A percentile compares a stretch with the other conserved stretches of the same genome.
Evolutionary conservation across 2,113 vertebrate genomes (phyloP).

Genomic region (Etheostoma spectabile): DNA sequence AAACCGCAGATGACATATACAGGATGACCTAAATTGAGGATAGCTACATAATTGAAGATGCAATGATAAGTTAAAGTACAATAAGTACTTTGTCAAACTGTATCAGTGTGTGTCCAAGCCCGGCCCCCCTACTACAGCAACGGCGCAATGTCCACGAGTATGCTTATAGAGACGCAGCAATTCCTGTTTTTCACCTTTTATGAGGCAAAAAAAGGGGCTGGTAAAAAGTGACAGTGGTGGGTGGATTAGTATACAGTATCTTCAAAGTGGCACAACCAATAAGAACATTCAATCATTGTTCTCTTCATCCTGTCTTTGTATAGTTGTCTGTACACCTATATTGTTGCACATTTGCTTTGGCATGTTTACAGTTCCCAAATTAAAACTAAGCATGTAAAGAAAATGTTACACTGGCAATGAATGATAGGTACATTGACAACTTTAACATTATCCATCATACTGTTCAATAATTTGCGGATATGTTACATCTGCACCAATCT

Average conservation of each 20-base stretch:
- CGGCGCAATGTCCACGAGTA: too few species aligned
- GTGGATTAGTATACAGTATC: background rate
- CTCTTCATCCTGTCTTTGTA: background rate
- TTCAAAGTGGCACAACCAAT: background rate
- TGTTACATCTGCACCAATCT: constrained; percentile 34
- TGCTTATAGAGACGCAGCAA: too few species aligned
- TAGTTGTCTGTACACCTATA: background rate
- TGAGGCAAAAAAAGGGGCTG: too few species aligned
- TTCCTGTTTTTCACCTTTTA: too few species aligned
- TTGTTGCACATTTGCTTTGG: background rate
- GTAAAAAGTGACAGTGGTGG: too few species aligned
- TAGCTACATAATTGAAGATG: too few species aligned
- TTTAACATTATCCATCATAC: background rate
- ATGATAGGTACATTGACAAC: background rate
- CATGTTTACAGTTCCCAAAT: background rate
- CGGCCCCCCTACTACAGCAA: too few species aligned
- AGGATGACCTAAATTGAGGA: too few species aligned
- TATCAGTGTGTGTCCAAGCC: too few species aligned
- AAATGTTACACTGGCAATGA: background rate
- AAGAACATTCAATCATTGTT: background rate
- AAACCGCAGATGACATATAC: too few species aligned
- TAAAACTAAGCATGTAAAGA: background rate
- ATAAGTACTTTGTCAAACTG: too few species aligned
- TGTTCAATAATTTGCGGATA: background rate
- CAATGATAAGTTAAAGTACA: too few species aligned